Percentiles rank a stretch among this genome's conserved stretches.
These are phyloP conservation scores for Lasioglossum malachurum DNA, from an alignment of 2,888 invertebrate genomes.

Conservation along the genomic window DNA sequence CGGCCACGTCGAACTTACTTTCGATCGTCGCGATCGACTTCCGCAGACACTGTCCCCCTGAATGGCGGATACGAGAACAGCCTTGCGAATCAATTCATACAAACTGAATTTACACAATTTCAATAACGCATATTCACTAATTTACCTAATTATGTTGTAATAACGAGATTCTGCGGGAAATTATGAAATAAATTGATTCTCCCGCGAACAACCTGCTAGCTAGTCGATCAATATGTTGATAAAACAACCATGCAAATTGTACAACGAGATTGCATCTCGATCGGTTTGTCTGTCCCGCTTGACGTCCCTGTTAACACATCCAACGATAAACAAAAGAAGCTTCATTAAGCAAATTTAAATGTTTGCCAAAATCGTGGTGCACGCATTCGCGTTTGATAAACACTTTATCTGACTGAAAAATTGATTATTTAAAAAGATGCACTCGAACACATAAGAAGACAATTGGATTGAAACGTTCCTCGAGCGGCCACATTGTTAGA, in stretches of 20 bases:
- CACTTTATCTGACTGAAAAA: neutral
- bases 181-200: neutral
- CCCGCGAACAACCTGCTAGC: neutral
- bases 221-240: neutral
- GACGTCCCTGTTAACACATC: too few species aligned
- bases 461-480: neutral
- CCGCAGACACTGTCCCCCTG: slow-evolving; percentile 2
- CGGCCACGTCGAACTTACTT: slow-evolving; percentile 55
- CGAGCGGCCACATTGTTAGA: neutral
- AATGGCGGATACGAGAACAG: neutral
- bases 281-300: too few species aligned
- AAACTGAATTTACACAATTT: neutral
- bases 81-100: neutral
- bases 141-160: neutral
- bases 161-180: neutral
- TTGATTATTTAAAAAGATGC: neutral
- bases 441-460: neutral
- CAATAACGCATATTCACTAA: neutral
- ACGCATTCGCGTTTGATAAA: too few species aligned
- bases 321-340: too few species aligned
- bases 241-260: too few species aligned
- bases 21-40: slow-evolving; percentile 40
- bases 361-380: neutral
- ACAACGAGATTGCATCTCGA: too few species aligned
- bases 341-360: too few species aligned